Base-by-base conservation (phyloP, 2,113 vertebrate genomes). In the Tyto alba region DNA sequence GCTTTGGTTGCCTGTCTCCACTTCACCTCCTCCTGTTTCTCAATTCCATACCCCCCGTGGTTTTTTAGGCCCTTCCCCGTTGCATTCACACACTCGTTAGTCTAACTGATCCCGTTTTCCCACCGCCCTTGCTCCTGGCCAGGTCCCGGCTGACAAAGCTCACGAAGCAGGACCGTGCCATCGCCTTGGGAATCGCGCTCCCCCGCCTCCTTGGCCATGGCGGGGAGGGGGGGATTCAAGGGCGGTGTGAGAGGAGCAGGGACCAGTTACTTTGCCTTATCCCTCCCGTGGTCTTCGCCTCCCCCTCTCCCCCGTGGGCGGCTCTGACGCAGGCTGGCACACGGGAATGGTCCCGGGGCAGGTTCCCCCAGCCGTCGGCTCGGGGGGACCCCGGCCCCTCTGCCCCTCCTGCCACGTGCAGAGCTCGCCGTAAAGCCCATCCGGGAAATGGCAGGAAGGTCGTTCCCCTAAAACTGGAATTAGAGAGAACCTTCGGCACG, bases 101-200 rank as follows among this genome's bases (percentile, higher is more conserved):
- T 56, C 86, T 96, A 91, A 96, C 69, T 57, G 10, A 48, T 96
- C 34, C 94, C 2, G 0, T 91, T 96, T 95, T 91, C 80, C 77
- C 22, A 6, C 57, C 86, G 89, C 62, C 84, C 66, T 84, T 72
- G 72, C 73, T 92, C 48, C 73, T 52, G 59, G 17, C 41, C 18
- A 7, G 6, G 11, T 87, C n/a, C 45, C 92, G 87, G 93, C 98
- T 89, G 94, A 93, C 0, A 96, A 98, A 88, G 91, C 34, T 92
- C 85, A 95, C 3, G 96, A 98, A 96, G 98, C 98, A 99, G 98
- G 98, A 99, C 99, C 2, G 98, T 98, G 98, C 94, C 86, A 72
- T 94, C 64, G 45, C 86, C 53, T 88, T 75, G 83, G 0, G 0
- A 59, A 45, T 53, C 48, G 71, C 47, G 90, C 66, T 91, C 52